Evolutionary conservation across 2,113 vertebrate species (phyloP).

Genomic region (Pelecanoides urinatrix): DNA sequence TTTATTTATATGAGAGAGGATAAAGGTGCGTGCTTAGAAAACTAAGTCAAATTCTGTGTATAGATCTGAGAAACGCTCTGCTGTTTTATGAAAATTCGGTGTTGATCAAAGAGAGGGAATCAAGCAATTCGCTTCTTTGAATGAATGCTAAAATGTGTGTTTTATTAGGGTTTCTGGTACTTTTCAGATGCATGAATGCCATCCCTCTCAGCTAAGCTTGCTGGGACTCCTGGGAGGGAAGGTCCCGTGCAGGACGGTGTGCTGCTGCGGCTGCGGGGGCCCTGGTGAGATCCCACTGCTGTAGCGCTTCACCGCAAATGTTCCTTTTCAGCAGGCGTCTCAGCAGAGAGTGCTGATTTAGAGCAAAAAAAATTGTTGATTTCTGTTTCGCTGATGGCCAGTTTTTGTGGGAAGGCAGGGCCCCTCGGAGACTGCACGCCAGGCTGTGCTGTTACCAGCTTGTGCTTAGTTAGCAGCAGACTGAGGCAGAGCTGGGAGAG

Average conservation of each 20-base stretch:
- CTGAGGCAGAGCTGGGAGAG: not conserved
- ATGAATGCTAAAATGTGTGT: not conserved
- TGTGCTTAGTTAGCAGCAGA: not conserved
- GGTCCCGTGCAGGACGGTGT: fast-evolving
- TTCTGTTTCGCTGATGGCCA: not conserved
- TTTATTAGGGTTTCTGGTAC: not conserved
- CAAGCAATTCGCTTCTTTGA: not conserved
- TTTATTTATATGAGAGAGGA: not conserved
- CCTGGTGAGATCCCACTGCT: not conserved
- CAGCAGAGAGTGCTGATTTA: not conserved
- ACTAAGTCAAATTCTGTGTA: not conserved
- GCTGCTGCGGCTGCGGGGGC: fast-evolving
- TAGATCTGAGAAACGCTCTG: not conserved
- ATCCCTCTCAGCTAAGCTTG: not conserved
- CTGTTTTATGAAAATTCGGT: not conserved
- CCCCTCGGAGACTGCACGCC: not conserved
- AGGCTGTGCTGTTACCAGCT: conserved; percentile 1
- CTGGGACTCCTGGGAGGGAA: not conserved
- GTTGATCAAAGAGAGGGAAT: not conserved
- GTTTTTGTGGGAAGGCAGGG: not conserved
- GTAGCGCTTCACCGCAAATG: not conserved
- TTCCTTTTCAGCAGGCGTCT: not conserved
- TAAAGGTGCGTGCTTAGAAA: not conserved
- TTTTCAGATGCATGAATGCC: not conserved
- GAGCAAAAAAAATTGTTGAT: not conserved